Conservation (phyloP, 1,140 invertebrate species). For the Leptinotarsa texana region DNA sequence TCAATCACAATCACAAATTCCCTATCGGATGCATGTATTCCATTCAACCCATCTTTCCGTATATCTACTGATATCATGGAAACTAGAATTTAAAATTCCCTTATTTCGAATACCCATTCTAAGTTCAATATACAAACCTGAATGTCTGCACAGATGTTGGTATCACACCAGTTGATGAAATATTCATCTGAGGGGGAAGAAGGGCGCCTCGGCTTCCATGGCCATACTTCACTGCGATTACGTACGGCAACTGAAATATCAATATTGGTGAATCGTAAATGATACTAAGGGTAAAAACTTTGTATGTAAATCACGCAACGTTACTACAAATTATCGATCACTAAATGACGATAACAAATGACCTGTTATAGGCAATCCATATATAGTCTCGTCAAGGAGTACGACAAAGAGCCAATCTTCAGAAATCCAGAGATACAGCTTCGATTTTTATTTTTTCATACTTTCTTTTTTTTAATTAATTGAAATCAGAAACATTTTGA, state of each 20-base stretch:
- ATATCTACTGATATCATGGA: background rate
- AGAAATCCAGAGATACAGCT: too few species aligned
- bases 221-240: conserved; percentile 77
- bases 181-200: conserved; percentile 76
- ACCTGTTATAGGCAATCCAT: background rate
- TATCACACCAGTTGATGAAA: conserved; percentile 75
- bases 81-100: conserved; percentile 13
- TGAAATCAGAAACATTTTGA: too few species aligned
- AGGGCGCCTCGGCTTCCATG: conserved; percentile 76
- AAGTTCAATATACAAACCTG: conserved; percentile 56
- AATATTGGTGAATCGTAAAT: conserved; percentile 8
- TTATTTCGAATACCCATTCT: conserved; percentile 5
- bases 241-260: conserved; percentile 70
- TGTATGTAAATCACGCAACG: background rate
- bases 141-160: conserved; percentile 76
- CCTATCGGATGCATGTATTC: background rate
- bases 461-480: too few species aligned
- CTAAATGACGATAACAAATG: background rate
- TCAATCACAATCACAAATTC: background rate
- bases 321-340: background rate
- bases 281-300: background rate
- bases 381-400: too few species aligned
- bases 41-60: background rate
- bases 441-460: too few species aligned
- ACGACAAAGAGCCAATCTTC: too few species aligned